Base-by-base conservation (phyloP, 2,888 invertebrate species). In the Nomada ferruginata region DNA sequence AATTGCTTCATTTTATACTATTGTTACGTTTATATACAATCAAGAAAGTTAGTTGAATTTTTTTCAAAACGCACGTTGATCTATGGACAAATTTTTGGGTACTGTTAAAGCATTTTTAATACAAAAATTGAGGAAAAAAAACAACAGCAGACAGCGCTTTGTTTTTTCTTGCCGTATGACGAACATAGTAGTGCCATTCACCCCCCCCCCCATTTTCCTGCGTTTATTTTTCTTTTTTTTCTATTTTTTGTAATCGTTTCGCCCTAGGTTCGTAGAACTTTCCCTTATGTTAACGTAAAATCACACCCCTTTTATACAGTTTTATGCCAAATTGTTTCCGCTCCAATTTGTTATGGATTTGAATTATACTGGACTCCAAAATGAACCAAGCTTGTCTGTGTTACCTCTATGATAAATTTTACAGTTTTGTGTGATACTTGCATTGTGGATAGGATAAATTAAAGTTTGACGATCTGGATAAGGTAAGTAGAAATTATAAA, bases 81-180 rank as follows among this genome's bases (percentile, higher is more conserved):
- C 85, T 89, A 86, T 86, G 89, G 82, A 90, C 76, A 91, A 91
- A 91, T 90, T 91, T 91, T 90, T 92, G 91, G 87, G 90, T 91
- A 91, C 89, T 92, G 91, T 91, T 92, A 86, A 90, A 89, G 87
- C 89, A 91, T 91, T 92, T 91, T 92, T 91, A 91, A 92, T 92
- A 91, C 86, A 89, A 91, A 92, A 90, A 87, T 86, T 79, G 59
- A 79, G 55, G 77, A 88, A 89, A 88, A 89, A 86, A 87, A 88
- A 13, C n/a, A 70, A 76, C 66, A 72, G 74, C 55, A 66, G 60
- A 69, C n/a, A 64, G 65, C n/a, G 52, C 47, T 71, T 84, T 63
- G 52, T 79, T 84, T 76, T 57, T 73, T 77, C 50, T 74, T 60
- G n/a, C 53, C 50, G 26, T 75, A 15, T 59, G 53, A 53, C 53